phyloP scores from a whole-genome alignment of 2,888 invertebrate species.

The Brachypalpus laphriformis region DNA sequence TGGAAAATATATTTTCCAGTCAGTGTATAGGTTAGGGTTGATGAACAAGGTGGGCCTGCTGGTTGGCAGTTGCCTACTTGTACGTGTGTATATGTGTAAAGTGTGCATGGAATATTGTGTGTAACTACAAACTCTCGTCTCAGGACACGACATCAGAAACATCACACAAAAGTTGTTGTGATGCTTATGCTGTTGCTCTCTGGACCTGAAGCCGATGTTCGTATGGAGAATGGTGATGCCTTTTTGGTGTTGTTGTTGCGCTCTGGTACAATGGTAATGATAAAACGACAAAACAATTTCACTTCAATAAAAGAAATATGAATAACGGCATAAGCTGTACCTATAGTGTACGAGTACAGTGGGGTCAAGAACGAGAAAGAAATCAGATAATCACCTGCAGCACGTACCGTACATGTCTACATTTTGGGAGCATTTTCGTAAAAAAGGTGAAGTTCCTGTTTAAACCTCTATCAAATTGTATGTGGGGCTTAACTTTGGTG shows the following conservation, averaged over 20 bases:
- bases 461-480: too few relatives aligned
- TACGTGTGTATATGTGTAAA: neutral
- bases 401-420: too few relatives aligned
- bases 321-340: neutral
- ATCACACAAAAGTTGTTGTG: constrained; percentile 39
- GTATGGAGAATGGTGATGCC: constrained; percentile 7
- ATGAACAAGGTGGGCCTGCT: constrained; percentile 19
- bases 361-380: too few relatives aligned
- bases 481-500: too few relatives aligned
- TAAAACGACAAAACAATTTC: constrained; percentile 17
- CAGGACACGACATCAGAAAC: constrained; percentile 25
- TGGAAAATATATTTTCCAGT: constrained; percentile 60
- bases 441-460: too few relatives aligned
- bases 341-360: neutral
- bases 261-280: too few relatives aligned
- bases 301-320: constrained; percentile 25
- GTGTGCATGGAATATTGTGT: constrained; percentile 33
- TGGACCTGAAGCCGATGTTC: constrained; percentile 27
- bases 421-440: too few relatives aligned
- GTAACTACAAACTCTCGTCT: constrained; percentile 30
- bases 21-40: constrained; percentile 30
- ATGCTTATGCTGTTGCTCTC: constrained; percentile 42
- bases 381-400: too few relatives aligned
- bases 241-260: constrained; percentile 2
- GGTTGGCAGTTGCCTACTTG: constrained; percentile 15